phyloP scores from a whole-genome alignment of 2,113 vertebrate genomes.

The Coryphaenoides rupestris region DNA sequence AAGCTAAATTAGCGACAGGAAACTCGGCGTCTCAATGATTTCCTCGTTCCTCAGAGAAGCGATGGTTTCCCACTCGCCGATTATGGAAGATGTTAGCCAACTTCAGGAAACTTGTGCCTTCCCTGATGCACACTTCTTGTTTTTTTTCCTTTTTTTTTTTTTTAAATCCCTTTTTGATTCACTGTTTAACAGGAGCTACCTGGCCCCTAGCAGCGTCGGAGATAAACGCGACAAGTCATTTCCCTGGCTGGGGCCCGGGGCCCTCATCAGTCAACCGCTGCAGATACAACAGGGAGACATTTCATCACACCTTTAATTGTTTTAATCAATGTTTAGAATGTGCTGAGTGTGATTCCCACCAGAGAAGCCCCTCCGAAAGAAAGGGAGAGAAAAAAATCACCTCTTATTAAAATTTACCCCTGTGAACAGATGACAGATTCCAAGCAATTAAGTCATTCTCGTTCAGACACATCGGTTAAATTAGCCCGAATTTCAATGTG shows the following conservation, averaged over 20 bases:
- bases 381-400: too few species aligned
- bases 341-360: neutral
- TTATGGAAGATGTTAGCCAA: constrained; percentile 29
- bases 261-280: neutral
- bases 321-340: neutral
- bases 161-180: neutral
- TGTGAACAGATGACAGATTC: too few species aligned
- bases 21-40: constrained; percentile 1
- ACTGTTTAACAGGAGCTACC: constrained; percentile 17
- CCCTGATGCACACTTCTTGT: neutral
- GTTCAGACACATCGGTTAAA: too few species aligned
- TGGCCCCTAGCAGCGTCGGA: constrained; percentile 9
- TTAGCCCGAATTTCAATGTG: too few species aligned
- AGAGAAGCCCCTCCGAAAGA: neutral
- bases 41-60: constrained; percentile 20
- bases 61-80: constrained; percentile 7
- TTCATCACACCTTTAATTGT: neutral
- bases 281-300: neutral
- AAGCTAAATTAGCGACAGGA: neutral
- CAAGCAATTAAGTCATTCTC: too few species aligned
- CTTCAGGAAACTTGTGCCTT: constrained; percentile 36
- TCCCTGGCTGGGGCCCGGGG: neutral
- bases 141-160: too few species aligned
- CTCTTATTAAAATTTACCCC: too few species aligned
- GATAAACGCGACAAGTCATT: constrained; percentile 25